These are phyloP conservation scores for Tragelaphus eurycerus DNA, from an alignment of 2,797 vertebrate species.

Conservation along the genomic window DNA sequence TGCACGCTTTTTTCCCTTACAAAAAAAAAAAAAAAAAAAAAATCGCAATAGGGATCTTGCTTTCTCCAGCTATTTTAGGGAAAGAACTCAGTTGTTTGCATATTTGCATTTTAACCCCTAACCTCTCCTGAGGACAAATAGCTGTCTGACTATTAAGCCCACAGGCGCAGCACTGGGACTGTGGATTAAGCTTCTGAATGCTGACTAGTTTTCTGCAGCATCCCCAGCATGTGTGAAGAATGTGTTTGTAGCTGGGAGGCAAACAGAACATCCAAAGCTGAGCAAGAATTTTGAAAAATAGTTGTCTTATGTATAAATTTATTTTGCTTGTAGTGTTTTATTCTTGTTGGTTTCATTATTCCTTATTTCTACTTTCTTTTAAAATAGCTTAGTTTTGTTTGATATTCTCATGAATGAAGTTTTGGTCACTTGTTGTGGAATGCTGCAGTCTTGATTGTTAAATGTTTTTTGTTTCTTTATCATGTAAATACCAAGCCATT, in stretches of 20 bases:
- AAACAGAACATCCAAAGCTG: conserved; percentile 84
- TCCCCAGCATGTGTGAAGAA: conserved; percentile 88
- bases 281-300: conserved; percentile 87
- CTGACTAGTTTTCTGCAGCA: conserved; percentile 83
- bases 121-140: conserved; percentile 87
- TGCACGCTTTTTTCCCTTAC: conserved; percentile 60
- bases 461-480: conserved; percentile 20
- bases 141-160: conserved; percentile 84
- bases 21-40: conserved; percentile 17
- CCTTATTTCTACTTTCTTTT: conserved; percentile 73
- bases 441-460: conserved; percentile 37
- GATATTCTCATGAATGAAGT: conserved; percentile 50
- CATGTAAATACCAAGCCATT: conserved; percentile 26
- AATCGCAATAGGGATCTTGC: conserved; percentile 80
- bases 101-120: conserved; percentile 86
- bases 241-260: conserved; percentile 87
- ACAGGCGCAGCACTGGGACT: conserved; percentile 80
- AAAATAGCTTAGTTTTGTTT: conserved; percentile 75
- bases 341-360: conserved; percentile 82
- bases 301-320: conserved; percentile 87
- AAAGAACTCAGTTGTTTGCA: conserved; percentile 85
- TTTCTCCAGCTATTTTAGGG: conserved; percentile 79
- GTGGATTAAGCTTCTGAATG: conserved; percentile 87
- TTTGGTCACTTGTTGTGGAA: conserved; percentile 68
- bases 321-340: conserved; percentile 85